Base-by-base conservation (phyloP, 2,888 invertebrate species). In the Hanleya hanleyi region DNA sequence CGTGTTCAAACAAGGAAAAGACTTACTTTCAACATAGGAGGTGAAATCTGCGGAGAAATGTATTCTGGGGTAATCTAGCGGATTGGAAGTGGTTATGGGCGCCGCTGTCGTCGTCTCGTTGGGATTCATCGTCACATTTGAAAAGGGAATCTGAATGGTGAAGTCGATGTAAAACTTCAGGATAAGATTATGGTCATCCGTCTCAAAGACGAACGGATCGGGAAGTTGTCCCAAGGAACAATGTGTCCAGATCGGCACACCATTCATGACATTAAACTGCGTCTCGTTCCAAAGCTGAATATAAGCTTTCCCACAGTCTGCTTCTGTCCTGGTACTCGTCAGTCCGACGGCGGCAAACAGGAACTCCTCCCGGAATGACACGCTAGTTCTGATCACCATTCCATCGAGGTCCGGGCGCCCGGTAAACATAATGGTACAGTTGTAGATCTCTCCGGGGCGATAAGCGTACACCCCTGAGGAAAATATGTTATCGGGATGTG, bases 291-390 rank as follows among this genome's bases (percentile, higher is more conserved):
- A 57, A 26, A 57, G 57, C 7, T 26, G 22, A 32, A 80, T 77
- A 51, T 79, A 81, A 1, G 82, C 81, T 47, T 82, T 82, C 32
- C 79, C 78, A 64, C 81, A 81, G 9, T 73, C 76, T 29, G 69
- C 73, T 6, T n/a, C n/a, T n/a, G n/a, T n/a, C n/a, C n/a, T n/a
- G n/a, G n/a, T 57, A 22, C 26, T 7, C 4, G 47, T 47, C 47
- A 47, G 7, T 18, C 41, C 41, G 41, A 41, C 57, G 32, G 22
- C 57, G 26, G 57, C 57, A 32, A 57, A 57, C 4, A 29, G 57
- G 57, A 57, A 57, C 12, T 22, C 57, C 4, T 57, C 57, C 9
- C 57, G 18, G 32, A 57, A 57, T 2, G 57, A 15, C 29, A 57
- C 26, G 32, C 57, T 57, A 32, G 57, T 57, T 15, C 57, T 22